phyloP scores from a whole-genome alignment of 2,797 vertebrate genomes.

The Characodon lateralis region DNA sequence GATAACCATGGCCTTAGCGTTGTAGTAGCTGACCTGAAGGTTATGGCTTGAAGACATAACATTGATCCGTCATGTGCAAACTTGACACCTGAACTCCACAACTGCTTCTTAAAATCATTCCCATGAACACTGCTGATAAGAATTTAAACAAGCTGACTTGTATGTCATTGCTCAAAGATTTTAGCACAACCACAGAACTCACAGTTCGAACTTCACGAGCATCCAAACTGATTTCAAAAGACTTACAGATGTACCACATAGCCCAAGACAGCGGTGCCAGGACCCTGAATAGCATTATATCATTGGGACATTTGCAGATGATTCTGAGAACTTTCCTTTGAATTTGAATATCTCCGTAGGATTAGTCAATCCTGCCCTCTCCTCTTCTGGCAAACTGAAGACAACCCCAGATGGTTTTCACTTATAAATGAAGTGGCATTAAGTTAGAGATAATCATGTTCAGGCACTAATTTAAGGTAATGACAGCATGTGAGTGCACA shows the following conservation, averaged over 20 bases:
- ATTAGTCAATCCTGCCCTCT: conserved; percentile 12
- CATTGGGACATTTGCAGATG: conserved; percentile 7
- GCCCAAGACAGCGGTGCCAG: too few species aligned
- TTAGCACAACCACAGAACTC: too few species aligned
- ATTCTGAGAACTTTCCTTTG: not conserved
- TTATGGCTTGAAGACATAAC: too few species aligned
- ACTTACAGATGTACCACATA: not conserved
- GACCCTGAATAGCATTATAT: not conserved
- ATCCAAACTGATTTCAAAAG: not conserved
- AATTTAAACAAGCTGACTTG: too few species aligned
- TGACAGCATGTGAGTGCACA: conserved; percentile 62
- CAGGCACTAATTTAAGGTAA: conserved; percentile 67
- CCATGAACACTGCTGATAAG: too few species aligned
- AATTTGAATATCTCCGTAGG: conserved; percentile 11
- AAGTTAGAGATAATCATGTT: conserved; percentile 63
- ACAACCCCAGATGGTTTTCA: conserved; percentile 45
- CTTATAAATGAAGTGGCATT: conserved; percentile 49
- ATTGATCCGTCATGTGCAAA: too few species aligned
- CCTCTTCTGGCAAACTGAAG: conserved; percentile 22
- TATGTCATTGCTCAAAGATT: too few species aligned
- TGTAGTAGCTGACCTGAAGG: too few species aligned
- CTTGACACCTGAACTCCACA: too few species aligned
- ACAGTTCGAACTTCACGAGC: too few species aligned
- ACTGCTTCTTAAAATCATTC: too few species aligned
- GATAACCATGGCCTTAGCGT: too few species aligned